Evolutionary conservation across 1,140 invertebrate species (phyloP), one percentile per base, ranked within the genome.

Genomic region (Drosophila virilis): DNA sequence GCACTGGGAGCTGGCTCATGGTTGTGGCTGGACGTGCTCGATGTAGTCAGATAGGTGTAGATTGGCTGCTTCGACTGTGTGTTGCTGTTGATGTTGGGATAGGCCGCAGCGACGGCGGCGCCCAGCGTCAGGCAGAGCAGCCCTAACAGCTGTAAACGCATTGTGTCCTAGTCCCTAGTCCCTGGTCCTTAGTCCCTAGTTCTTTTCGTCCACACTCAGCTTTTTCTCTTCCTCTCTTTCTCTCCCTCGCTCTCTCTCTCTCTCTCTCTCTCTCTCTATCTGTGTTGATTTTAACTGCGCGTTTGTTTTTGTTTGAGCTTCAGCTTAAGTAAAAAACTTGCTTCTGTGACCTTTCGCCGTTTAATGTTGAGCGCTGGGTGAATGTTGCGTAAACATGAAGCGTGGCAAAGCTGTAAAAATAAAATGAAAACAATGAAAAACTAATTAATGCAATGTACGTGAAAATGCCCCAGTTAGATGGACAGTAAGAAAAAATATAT

Each of bases 41-140:
- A 78, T 76, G 79, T 90, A 71, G 85, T 90, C 72, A 90, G 61
- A 75, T 91, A 91, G 74, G 77, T 91, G 80, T 76, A 66, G 42
- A 32, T 61, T 45, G 80, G 67, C 48, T 68, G 60, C 52, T 48
- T 59, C 28, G 38, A 28, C 35, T 76, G 74, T 50, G 9, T 61
- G 32, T 48, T 75, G 61, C 12, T 38, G 40, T 51, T 51, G 73
- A 12, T 79, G 40, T 77, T 72, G 45, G 83, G 76, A 62, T 74
- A 74, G 58, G 84, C 79, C 38, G 48, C 40, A 37, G 46, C 64
- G 28, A 22, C 17, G 48, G 10, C 12, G 38, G 10, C 17, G 68
- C 68, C 54, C 57, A 81, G 45, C 60, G 42, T 13, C 70, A 77
- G 52, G 67, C 59, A 64, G 38, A 84, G 33, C 42, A 68, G 70